Evolutionary conservation across 2,888 invertebrate genomes (phyloP), one percentile per base, ranked within the genome.

Genomic region (Actias luna): DNA sequence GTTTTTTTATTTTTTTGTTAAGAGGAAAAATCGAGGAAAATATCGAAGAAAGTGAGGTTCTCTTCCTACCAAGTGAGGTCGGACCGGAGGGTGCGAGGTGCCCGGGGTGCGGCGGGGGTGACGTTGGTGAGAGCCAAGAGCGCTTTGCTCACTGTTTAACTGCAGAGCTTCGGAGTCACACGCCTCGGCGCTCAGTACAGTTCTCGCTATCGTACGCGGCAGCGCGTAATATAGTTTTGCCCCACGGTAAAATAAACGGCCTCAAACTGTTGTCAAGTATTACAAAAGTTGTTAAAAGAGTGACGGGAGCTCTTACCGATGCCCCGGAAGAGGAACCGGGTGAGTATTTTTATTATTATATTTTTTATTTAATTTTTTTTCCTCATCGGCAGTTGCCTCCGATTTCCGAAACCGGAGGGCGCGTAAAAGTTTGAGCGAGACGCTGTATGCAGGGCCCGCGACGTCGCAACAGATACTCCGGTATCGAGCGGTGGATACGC

Each of bases 401-500:
- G 65, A 65, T 68, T 69, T 74, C 73, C 69, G 64, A 73, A 75
- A 50, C 46, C 68, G 74, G 69, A 76, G 76, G 73, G 79, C 84
- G 84, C 80, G 82, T 80, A 83, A 87, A 87, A 89, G 81, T 87
- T 89, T 87, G 73, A 75, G 77, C 69, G 68, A 66, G 68, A 71
- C 69, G 66, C 64, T 66, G 71, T 70, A 70, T 71, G 67, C 71
- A 76, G 75, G 77, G 73, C 77, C 79, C 79, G 82, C 82, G 84
- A 78, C 80, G 81, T 76, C 83, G 87, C 88, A 88, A 88, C 88
- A 88, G 87, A 88, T 88, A 83, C 80, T 76, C 68, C 74, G 75
- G 75, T 89, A 88, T 88, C 82, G 88, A 88, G 84, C 87, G 85
- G 61, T 69, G 71, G 77, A 78, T 76, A 76, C 76, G 72, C 74